Evolutionary conservation across 2,888 invertebrate species (phyloP).

Genomic region (Candidula unifasciata): DNA sequence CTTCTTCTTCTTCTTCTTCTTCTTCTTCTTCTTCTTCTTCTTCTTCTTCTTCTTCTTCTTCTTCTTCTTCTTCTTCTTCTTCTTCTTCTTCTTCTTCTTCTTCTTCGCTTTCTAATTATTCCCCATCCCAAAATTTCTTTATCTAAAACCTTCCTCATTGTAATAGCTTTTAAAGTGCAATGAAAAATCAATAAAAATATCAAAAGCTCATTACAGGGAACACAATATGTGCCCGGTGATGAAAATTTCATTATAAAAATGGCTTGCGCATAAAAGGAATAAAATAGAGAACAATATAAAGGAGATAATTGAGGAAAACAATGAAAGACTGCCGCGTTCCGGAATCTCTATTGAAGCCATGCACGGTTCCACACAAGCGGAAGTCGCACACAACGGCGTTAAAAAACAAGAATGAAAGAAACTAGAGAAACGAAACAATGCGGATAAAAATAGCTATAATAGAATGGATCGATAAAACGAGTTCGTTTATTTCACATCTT

Average conservation of each 20-base stretch:
- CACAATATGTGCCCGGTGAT: background rate
- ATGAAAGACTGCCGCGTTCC: background rate
- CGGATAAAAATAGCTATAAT: no score
- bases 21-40: no score
- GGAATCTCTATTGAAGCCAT: background rate
- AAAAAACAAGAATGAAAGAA: background rate
- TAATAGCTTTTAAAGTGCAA: background rate
- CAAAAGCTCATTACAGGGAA: no score
- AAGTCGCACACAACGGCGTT: background rate
- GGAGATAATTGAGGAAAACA: background rate
- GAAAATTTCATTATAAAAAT: conserved; percentile 26
- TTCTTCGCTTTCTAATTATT: background rate
- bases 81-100: no score
- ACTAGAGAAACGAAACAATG: background rate
- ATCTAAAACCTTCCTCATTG: background rate
- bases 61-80: no score
- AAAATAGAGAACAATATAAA: background rate
- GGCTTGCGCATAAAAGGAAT: background rate
- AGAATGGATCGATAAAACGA: no score
- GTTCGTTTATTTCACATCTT: no score
- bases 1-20: no score
- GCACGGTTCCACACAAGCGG: background rate
- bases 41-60: no score
- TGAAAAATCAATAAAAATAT: no score
- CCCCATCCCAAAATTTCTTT: background rate